Conservation (phyloP, 2,113 vertebrate species). For the Argyrosomus japonicus region DNA sequence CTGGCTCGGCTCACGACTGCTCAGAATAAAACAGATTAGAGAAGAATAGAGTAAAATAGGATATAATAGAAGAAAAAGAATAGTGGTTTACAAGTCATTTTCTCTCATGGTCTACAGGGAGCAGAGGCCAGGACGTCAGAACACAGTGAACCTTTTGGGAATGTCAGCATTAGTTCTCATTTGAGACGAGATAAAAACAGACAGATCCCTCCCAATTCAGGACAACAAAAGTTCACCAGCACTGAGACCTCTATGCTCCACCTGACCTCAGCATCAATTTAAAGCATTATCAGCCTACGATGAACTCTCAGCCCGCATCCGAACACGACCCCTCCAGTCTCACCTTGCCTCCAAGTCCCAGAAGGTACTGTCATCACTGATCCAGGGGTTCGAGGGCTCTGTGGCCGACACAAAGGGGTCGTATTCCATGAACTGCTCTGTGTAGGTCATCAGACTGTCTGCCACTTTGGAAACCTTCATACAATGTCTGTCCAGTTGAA, state of each 20-base stretch:
- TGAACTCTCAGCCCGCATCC: not conserved
- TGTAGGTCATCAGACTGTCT: slow-evolving; percentile 94
- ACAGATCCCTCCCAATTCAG: slow-evolving; percentile 13
- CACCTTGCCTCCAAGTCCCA: slow-evolving; percentile 96
- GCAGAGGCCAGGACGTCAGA: not conserved
- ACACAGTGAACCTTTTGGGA: slow-evolving; percentile 30
- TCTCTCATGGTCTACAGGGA: not conserved
- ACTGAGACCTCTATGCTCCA: not conserved
- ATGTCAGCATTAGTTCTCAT: not conserved
- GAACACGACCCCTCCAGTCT: slow-evolving; percentile 21
- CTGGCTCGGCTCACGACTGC: slow-evolving; percentile 94
- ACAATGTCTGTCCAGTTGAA: slow-evolving; percentile 96
- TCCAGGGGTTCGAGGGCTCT: slow-evolving; percentile 96
- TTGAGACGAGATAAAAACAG: slow-evolving; percentile 40
- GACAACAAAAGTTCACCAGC: slow-evolving; percentile 9
- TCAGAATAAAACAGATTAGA: slow-evolving; percentile 14
- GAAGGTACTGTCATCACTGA: slow-evolving; percentile 90
- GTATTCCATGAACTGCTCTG: slow-evolving; percentile 94
- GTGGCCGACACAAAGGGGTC: slow-evolving; percentile 90
- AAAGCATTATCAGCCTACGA: slow-evolving; percentile 1
- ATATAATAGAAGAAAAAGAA: not conserved
- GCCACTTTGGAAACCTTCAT: slow-evolving; percentile 99
- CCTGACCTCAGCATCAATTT: slow-evolving; percentile 12
- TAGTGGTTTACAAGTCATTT: not conserved
- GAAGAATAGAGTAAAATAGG: not conserved